Percentiles rank a stretch among this genome's conserved stretches.
Evolutionary conservation across 2,888 invertebrate species (phyloP).

Genomic region (Amphimallon solstitiale): DNA sequence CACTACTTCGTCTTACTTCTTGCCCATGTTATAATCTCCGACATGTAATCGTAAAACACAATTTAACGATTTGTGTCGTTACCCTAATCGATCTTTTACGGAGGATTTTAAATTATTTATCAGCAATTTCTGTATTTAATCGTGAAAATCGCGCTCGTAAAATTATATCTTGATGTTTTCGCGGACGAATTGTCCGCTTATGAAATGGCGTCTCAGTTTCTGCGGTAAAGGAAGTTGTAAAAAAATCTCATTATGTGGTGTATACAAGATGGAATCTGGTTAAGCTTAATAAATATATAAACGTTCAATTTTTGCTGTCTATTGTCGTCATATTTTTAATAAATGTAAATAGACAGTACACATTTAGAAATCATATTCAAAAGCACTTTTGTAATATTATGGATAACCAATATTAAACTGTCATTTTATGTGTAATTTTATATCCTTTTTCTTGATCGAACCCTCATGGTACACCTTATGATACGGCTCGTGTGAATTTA

Average conservation of each 20-base stretch:
- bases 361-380: no score
- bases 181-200: not conserved
- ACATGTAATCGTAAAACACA: conserved; percentile 24
- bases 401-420: no score
- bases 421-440: no score
- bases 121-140: conserved; percentile 25
- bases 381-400: no score
- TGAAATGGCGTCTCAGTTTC: not conserved
- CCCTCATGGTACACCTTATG: no score
- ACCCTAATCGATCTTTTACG: conserved; percentile 25
- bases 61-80: conserved; percentile 28
- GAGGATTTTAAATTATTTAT: conserved; percentile 29
- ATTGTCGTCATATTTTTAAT: no score
- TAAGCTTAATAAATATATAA: no score
- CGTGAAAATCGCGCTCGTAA: conserved; percentile 14
- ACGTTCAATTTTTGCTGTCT: no score
- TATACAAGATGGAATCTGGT: no score
- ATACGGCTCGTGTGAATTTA: no score
- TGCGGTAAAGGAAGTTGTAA: not conserved
- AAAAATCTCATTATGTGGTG: not conserved
- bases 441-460: no score
- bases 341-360: no score
- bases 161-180: conserved; percentile 22
- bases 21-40: conserved; percentile 10
- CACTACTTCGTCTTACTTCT: conserved; percentile 19